A percentile compares a stretch with the other conserved stretches of the same genome.
These are phyloP conservation scores for Isoperla grammatica DNA, from an alignment of 2,888 invertebrate genomes.

Conservation along the genomic window DNA sequence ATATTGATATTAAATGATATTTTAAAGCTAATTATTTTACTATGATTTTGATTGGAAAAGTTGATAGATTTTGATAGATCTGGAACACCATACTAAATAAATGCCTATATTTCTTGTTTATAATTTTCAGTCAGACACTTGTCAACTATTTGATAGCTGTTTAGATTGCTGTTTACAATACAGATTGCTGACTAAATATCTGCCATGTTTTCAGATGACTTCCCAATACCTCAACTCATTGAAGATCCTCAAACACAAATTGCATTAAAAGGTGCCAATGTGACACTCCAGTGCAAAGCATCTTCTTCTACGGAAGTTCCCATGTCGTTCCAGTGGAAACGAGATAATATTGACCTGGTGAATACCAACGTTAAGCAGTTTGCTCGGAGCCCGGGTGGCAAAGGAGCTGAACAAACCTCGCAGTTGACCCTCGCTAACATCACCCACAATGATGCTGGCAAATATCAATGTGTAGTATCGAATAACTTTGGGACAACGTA, in stretches of 20 bases:
- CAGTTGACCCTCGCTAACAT: conserved; percentile 68
- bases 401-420: conserved; percentile 49
- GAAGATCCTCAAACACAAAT: conserved; percentile 76
- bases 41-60: no score
- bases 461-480: conserved; percentile 88
- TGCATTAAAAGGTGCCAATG: conserved; percentile 82
- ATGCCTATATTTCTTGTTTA: no score
- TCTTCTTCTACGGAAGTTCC: conserved; percentile 69
- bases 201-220: conserved; percentile 53
- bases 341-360: conserved; percentile 64
- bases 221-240: conserved; percentile 78
- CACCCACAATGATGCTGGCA: conserved; percentile 74
- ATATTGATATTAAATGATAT: no score
- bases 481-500: conserved; percentile 87
- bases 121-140: no score
- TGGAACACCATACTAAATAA: no score
- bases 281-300: conserved; percentile 75
- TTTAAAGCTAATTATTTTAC: no score
- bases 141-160: no score
- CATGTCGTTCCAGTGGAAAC: conserved; percentile 81
- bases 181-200: neutral
- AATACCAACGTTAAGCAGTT: conserved; percentile 37
- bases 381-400: conserved; percentile 52
- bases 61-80: no score
- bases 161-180: neutral